Conservation (phyloP, 2,888 invertebrate genomes). For the Panopea generosa region DNA sequence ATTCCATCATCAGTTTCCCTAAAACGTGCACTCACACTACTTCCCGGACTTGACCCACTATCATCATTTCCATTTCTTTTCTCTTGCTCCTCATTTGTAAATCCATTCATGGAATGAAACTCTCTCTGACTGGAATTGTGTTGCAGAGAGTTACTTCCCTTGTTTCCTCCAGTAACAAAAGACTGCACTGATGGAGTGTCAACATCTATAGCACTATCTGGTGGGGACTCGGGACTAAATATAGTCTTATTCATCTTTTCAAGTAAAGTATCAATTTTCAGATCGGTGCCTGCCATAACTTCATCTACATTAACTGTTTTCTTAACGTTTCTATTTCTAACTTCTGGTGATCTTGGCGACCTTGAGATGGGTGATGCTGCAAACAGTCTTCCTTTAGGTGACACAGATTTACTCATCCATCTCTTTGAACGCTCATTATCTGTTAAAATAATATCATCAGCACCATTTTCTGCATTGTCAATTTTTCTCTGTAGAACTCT, state of each 20-base stretch:
- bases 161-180: slow-evolving; percentile 48
- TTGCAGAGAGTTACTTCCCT: slow-evolving; percentile 32
- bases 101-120: background rate
- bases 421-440: slow-evolving; percentile 6
- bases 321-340: slow-evolving; percentile 7
- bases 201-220: slow-evolving; percentile 75
- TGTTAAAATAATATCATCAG: slow-evolving; percentile 25
- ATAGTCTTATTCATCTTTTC: slow-evolving; percentile 49
- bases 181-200: slow-evolving; percentile 72
- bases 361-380: slow-evolving; percentile 1
- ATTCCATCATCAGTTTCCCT: background rate
- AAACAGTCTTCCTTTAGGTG: slow-evolving; percentile 22
- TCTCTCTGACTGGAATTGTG: background rate
- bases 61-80: slow-evolving; percentile 13
- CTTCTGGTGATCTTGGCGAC: slow-evolving; percentile 12
- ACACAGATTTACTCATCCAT: slow-evolving; percentile 48
- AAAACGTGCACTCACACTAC: slow-evolving; percentile 29
- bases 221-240: slow-evolving; percentile 65
- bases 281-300: slow-evolving; percentile 47
- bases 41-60: slow-evolving; percentile 42
- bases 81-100: background rate
- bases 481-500: slow-evolving; percentile 55
- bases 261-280: slow-evolving; percentile 49
- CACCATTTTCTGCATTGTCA: slow-evolving; percentile 30
- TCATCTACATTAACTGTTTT: slow-evolving; percentile 44